These are phyloP conservation scores for Athalia cordata DNA, from an alignment of 2,888 invertebrate genomes.

Conservation along the genomic window DNA sequence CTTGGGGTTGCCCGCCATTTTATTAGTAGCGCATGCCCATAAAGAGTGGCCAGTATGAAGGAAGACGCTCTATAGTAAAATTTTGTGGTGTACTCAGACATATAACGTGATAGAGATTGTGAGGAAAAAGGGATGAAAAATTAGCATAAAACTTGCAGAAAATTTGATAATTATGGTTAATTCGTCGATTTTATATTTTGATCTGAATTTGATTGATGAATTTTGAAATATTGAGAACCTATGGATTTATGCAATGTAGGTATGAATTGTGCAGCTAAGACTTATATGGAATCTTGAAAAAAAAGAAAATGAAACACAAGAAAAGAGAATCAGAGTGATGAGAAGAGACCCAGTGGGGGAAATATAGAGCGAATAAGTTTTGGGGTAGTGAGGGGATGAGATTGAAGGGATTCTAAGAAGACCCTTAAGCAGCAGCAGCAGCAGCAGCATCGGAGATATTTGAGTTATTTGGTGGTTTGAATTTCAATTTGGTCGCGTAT, in stretches of 20 bases:
- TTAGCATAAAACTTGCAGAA: not conserved
- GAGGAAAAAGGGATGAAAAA: too few relatives aligned
- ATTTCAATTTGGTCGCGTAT: slow-evolving; percentile 44
- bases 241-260: too few relatives aligned
- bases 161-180: not conserved
- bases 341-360: slow-evolving; percentile 9
- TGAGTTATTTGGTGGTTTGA: slow-evolving; percentile 46
- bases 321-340: slow-evolving; percentile 14
- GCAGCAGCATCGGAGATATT: slow-evolving; percentile 25
- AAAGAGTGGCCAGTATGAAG: too few relatives aligned
- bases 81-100: too few relatives aligned
- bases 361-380: not conserved
- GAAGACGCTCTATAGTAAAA: too few relatives aligned
- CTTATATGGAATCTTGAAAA: slow-evolving; percentile 7
- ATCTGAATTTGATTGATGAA: not conserved
- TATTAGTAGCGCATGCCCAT: too few relatives aligned
- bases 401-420: slow-evolving; percentile 13
- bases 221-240: too few relatives aligned
- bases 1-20: too few relatives aligned
- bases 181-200: not conserved
- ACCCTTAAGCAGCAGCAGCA: slow-evolving; percentile 13
- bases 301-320: not conserved
- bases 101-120: too few relatives aligned
- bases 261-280: too few relatives aligned
- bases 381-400: not conserved